Base-by-base conservation (phyloP, 2,797 vertebrate genomes). In the Tokudaia tokunoshimensis region DNA sequence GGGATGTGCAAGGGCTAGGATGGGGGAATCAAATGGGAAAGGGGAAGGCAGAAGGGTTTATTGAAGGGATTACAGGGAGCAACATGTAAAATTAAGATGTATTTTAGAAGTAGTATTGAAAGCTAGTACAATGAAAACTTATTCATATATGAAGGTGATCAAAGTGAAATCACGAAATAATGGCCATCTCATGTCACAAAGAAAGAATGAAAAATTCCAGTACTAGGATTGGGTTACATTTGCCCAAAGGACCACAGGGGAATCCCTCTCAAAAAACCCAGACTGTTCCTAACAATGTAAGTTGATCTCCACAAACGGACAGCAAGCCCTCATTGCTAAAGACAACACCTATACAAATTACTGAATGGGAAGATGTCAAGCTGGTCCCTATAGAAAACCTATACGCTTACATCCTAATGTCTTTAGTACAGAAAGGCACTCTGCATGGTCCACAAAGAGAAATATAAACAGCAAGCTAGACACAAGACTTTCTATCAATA, bases 311-410 rank as follows among this genome's bases (percentile, higher is more conserved):
- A 67, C 14, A 67, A 67, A 34, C 31, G 15, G 31, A 34, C 13
- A 67, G 65, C 14, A 67, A 67, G 11, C 14, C 4, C 31, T 13
- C 65, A 67, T 34, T 67, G 31, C 65, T 67, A 17, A 34, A 67
- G 65, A 17, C 14, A n/a, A n/a, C 4, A 70, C 15, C 31, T 70
- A 17, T 70, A 70, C 34, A 70, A n/a, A 70, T 19, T 17, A n/a
- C 6, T 70, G 67, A 70, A n/a, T 70, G 31, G 15, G 14, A 67
- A n/a, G 31, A n/a, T 70, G 31, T n/a, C 29, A 70, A n/a, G 5
- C 31, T n/a, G 31, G 0, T n/a, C 34, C 15, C 67, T n/a, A 4
- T 6, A n/a, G 2, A n/a, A 15, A 70, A 70, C 6, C 3, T 34
- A 1, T 1, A n/a, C 34, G 0, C 31, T 70, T 70, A 70, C 15